These are phyloP conservation scores for Brachionus rubens DNA, from an alignment of 1,140 invertebrate genomes.

Conservation along the genomic window DNA sequence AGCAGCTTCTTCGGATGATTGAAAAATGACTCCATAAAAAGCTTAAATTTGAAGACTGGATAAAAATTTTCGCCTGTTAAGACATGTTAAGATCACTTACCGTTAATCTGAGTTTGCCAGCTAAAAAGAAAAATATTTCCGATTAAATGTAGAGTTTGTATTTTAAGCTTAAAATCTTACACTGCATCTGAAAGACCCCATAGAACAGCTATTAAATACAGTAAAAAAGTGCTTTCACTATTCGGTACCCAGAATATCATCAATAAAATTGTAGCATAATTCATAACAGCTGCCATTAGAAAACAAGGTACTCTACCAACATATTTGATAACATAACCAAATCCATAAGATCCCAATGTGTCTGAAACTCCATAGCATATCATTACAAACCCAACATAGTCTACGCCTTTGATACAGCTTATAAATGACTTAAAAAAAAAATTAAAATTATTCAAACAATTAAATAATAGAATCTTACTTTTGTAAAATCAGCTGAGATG, in stretches of 20 bases:
- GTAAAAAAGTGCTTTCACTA: constrained; percentile 71
- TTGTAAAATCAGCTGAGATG: constrained; percentile 87
- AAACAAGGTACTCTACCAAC: constrained; percentile 82
- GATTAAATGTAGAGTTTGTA: neutral
- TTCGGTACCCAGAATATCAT: constrained; percentile 72
- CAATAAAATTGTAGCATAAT: constrained; percentile 49
- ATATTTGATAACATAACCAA: constrained; percentile 85
- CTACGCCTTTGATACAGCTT: constrained; percentile 81
- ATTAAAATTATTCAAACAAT: neutral
- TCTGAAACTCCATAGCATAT: constrained; percentile 89
- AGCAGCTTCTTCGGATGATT: constrained; percentile 84
- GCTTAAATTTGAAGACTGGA: constrained; percentile 63
- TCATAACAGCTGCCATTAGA: constrained; percentile 65
- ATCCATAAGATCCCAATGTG: constrained; percentile 78
- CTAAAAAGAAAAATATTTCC: neutral
- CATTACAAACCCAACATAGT: constrained; percentile 88
- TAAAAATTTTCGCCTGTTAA: too few relatives aligned
- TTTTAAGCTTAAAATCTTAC: neutral
- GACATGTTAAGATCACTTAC: too few relatives aligned
- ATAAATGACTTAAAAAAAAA: constrained; percentile 74
- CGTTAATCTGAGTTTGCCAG: constrained; percentile 92
- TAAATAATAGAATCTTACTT: constrained; percentile 63
- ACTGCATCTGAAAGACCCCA: constrained; percentile 90
- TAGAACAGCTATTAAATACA: constrained; percentile 79
- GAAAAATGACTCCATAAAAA: constrained; percentile 83